Base-by-base conservation (phyloP, 2,888 invertebrate species). In the Tanytarsus gracilentus region DNA sequence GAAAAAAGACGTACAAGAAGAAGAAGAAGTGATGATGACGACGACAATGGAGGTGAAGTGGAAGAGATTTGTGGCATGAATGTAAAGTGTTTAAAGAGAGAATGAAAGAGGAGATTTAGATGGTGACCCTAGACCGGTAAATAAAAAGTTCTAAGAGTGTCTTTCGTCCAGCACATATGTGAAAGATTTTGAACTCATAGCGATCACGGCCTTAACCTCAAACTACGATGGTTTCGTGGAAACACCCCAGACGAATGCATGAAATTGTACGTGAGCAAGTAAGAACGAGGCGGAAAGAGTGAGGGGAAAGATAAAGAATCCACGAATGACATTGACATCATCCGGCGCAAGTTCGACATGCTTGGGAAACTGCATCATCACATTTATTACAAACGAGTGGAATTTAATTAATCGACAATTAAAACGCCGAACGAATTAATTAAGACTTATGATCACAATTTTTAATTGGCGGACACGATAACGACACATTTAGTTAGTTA, bases 331-430 rank as follows among this genome's bases (percentile, higher is more conserved):
- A 40, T 39, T 56, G 56, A 56, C 44, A 56, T 56, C 56, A 56
- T 44, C 56, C 25, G 30, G 18, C 21, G 52, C 48, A 9, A 30
- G 40, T 56, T 40, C 26, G 18, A 16, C 16, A 40, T 40, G 40
- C 16, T 40, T 40, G 40, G 26, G 23, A 39, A 55, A 55, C 55
- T 55, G 55, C 55, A 55, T 39, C 55, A 55, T 55, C 55, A 36
- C 40, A 16, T 16, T 40, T 40, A 18, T 18, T 40, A 21, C 40
- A 21, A 40, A 21, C 14, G 21, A 40, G 40, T 16, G 40, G 40
- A 55, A 55, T 40, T 56, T 27, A 56, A 44, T 56, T 44, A 56
- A 56, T 56, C 18, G 16, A 44, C 44, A 56, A 56, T 56, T 56
- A 56, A 56, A 44, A 26, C 27, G 56, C 44, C 56, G 56, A 56